These are phyloP conservation scores for Aphodius sticticus DNA, from an alignment of 2,888 invertebrate species.

Conservation along the genomic window DNA sequence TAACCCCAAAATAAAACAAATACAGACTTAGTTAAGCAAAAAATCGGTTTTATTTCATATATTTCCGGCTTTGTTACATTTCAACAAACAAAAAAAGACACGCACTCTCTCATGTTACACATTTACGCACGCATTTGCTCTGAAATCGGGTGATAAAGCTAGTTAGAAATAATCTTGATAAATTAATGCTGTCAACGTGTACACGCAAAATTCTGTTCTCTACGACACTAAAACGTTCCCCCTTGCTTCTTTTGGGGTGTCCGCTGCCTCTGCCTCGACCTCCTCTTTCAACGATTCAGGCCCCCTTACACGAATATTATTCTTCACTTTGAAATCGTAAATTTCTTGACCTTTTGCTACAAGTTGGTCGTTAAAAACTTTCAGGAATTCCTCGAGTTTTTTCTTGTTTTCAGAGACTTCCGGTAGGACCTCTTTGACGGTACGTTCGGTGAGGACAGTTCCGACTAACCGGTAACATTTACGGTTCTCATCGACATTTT, in stretches of 20 bases:
- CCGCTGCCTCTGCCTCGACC: conserved; percentile 46
- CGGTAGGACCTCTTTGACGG: conserved; percentile 90
- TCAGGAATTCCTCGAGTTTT: conserved; percentile 80
- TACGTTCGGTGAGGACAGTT: conserved; percentile 91
- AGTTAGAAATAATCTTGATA: neutral
- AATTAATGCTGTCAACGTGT: neutral
- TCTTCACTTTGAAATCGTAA: conserved; percentile 89
- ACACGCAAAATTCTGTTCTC: neutral
- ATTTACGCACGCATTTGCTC: neutral
- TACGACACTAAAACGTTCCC: conserved; percentile 60
- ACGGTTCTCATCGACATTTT: conserved; percentile 81
- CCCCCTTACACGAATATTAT: conserved; percentile 86
- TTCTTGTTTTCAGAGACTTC: conserved; percentile 81
- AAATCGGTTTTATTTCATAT: neutral
- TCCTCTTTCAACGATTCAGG: conserved; percentile 62
- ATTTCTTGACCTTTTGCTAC: conserved; percentile 88
- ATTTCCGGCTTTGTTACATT: neutral
- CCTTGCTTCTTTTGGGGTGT: conserved; percentile 50
- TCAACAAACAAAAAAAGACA: neutral
- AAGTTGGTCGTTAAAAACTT: conserved; percentile 81
- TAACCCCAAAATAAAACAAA: neutral
- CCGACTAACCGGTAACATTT: conserved; percentile 95
- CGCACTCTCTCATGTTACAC: neutral
- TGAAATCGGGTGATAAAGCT: neutral
- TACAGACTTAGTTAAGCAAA: neutral